phyloP scores from a whole-genome alignment of 1,140 invertebrate genomes.

The Neuroterus valhalla region DNA sequence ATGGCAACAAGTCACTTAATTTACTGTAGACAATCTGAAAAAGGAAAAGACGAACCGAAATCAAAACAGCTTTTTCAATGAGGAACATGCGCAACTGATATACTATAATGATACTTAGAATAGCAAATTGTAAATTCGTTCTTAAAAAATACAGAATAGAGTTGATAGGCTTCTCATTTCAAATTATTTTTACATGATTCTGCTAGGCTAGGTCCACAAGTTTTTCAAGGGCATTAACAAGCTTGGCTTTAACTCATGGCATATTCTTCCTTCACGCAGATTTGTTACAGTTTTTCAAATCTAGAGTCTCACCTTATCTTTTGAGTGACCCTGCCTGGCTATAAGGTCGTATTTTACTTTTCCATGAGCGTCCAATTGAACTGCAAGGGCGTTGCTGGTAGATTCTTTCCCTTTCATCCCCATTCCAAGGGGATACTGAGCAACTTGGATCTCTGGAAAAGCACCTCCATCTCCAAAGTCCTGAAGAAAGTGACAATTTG shows the following conservation, averaged over 20 bases:
- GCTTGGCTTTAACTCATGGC: no score
- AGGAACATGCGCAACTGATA: background rate
- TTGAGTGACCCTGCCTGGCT: conserved; percentile 94
- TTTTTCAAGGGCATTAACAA: no score
- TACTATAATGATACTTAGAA: background rate
- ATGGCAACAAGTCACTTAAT: conserved; percentile 92
- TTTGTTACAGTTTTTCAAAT: background rate
- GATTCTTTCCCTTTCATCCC: conserved; percentile 84
- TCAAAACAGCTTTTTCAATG: conserved; percentile 1
- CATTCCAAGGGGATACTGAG: conserved; percentile 96
- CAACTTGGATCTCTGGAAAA: conserved; percentile 98
- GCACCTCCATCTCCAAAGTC: conserved; percentile 97
- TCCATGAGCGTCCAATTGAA: conserved; percentile 94
- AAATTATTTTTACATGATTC: no score
- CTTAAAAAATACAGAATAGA: no score
- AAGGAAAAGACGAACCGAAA: conserved; percentile 34
- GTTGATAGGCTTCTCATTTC: no score
- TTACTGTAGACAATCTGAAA: conserved; percentile 95
- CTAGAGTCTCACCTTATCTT: conserved; percentile 86
- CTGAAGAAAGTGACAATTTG: no score
- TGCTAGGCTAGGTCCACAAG: no score
- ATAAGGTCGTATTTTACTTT: conserved; percentile 98
- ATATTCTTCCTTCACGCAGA: background rate
- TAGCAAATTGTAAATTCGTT: no score
- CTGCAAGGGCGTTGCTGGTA: conserved; percentile 92